Evolutionary conservation across 2,888 invertebrate genomes (phyloP).

Genomic region (Notodonta ziczac): DNA sequence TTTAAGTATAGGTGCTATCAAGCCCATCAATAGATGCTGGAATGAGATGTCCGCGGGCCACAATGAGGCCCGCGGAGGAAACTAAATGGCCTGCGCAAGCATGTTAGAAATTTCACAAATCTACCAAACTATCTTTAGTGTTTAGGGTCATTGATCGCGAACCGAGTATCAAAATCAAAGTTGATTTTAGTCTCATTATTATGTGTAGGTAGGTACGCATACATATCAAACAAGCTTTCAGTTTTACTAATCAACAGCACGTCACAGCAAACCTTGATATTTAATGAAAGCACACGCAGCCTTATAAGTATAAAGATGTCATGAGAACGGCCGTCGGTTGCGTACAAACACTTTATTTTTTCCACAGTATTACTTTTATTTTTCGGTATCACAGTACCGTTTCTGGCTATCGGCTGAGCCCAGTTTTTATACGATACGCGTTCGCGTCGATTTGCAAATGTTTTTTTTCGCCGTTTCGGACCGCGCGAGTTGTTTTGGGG

Average conservation of each 20-base stretch:
- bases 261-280: neutral
- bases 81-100: no score
- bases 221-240: no score
- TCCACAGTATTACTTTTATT: conserved; percentile 80
- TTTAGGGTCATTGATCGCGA: no score
- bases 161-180: no score
- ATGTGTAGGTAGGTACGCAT: no score
- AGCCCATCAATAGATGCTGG: no score
- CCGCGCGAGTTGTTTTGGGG: conserved; percentile 82
- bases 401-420: conserved; percentile 76
- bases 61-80: no score
- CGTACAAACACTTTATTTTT: conserved; percentile 71
- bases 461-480: conserved; percentile 72
- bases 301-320: conserved; percentile 65
- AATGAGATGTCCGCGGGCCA: no score
- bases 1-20: no score
- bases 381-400: conserved; percentile 83
- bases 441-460: conserved; percentile 78
- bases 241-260: neutral
- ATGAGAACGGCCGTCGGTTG: conserved; percentile 49
- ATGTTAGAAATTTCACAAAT: no score
- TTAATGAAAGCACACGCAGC: conserved; percentile 41
- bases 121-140: no score
- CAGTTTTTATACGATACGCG: conserved; percentile 80
- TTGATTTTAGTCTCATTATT: no score